Evolutionary conservation across 2,797 vertebrate species (phyloP), one percentile per base, ranked within the genome.

Genomic region (Arctocebus calabarensis): DNA sequence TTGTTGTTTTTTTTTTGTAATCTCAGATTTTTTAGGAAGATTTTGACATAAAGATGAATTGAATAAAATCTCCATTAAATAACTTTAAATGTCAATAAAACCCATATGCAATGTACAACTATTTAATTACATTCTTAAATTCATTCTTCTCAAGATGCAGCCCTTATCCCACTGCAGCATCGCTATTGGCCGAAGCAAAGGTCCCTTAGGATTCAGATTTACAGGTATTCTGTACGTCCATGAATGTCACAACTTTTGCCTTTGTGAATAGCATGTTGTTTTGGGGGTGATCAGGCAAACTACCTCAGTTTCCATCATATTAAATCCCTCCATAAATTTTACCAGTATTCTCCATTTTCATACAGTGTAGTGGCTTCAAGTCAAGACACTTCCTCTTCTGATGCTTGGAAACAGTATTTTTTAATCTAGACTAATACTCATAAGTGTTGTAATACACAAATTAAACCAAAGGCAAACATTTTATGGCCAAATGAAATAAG

Each of bases 71-170:
- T 77, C 52, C 7, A 48, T 23, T 83, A 64, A 93, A 48, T 52
- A 32, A 43, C 13, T 93, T 90, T 88, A 78, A 84, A n/a, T 95
- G 71, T n/a, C n/a, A 70, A 29, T 84, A 83, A 87, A 86, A 16
- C 23, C 29, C 3, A 20, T 29, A 16, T 68, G 25, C 68, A 84
- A 78, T 70, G 45, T 27, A 7, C 34, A 22, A 32, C 17, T 5
- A 14, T 32, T 84, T 43, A 22, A 37, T 85, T 20, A 37, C 29
- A 19, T 75, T 83, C n/a, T 70, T 34, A 68, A 91, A 3, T 73
- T 20, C 16, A 2, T 55, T 85, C 57, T 91, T 82, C 84, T 61
- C 34, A 37, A 71, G 17, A 13, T 29, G 11, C 34, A 25, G n/a
- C 70, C 57, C 27, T 92, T 12, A 55, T 45, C 57, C 34, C 0